These are phyloP conservation scores for Anableps anableps DNA, from an alignment of 2,797 vertebrate species.

Conservation along the genomic window DNA sequence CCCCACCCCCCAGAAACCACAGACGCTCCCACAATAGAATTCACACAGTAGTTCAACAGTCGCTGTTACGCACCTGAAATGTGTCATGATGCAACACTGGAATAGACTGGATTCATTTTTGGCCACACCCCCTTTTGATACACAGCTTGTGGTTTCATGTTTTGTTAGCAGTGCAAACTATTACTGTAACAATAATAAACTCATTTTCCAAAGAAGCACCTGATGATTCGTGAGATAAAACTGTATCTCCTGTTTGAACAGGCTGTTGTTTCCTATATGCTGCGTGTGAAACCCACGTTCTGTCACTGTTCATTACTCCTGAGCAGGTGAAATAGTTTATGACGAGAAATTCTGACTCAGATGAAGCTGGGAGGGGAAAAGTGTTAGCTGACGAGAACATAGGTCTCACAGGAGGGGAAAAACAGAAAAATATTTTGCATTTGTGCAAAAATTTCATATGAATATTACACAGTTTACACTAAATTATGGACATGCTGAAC, in stretches of 20 bases:
- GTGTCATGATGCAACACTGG: neutral
- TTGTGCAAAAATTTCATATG: neutral
- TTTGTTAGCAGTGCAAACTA: neutral
- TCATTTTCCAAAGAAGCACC: neutral
- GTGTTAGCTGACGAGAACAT: neutral
- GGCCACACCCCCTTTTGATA: neutral
- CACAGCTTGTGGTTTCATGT: neutral
- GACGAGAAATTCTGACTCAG: neutral
- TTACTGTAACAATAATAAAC: neutral
- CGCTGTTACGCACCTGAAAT: neutral
- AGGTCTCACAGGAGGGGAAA: slow-evolving; percentile 6
- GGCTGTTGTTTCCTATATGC: neutral
- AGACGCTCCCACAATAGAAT: too few species aligned
- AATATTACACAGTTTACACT: neutral
- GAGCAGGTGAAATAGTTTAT: neutral
- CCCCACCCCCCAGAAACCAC: too few species aligned
- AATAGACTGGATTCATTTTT: too few species aligned
- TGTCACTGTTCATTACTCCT: neutral
- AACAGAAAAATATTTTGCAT: slow-evolving; percentile 12
- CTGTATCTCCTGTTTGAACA: neutral
- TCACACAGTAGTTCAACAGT: neutral
- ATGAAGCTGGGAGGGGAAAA: neutral
- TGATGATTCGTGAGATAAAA: neutral
- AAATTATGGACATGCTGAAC: slow-evolving; percentile 5
- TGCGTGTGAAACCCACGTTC: neutral